Evolutionary conservation across 2,797 vertebrate genomes (phyloP), one percentile per base, ranked within the genome.

Genomic region (Syngnathus rostellatus): DNA sequence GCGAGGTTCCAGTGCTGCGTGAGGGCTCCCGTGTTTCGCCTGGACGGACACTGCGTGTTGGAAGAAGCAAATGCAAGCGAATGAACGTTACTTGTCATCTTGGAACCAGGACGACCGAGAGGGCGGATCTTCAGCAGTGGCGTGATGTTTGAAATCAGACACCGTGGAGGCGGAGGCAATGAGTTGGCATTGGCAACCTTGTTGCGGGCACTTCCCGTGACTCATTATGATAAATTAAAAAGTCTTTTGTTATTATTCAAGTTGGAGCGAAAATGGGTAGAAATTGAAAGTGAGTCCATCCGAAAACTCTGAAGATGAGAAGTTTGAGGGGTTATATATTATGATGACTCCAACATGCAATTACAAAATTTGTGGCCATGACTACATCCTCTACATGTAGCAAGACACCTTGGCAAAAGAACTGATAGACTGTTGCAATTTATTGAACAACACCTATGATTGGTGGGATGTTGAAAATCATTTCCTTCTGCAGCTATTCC

Each of bases 101-200:
- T 71, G 87, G 77, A 75, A 81, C 38, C 79, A 76, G 64, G 66
- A 68, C 69, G 65, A 55, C 23, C 0, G n/a, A 21, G 64, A 63
- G 83, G 90, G 90, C 86, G 90, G 80, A 43, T 81, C 79, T 71
- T 72, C 0, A 40, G 46, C 60, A 81, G 90, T 92, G 91, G 91
- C 77, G 90, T 91, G 91, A 92, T 90, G 46, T 88, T 74, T 62
- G 63, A 85, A 86, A 85, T 63, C 66, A 14, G 60, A 75, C 79
- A 57, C 21, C 73, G 70, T 74, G 63, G 60, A 73, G 90, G 85
- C 61, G 90, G 84, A 72, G 84, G 71, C 66, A 68, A 48, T 3
- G 16, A 21, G 10, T 54, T 23, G 50, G 50, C n/a, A 3, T 2
- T 53, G n/a, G 17, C 48, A 68, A 4, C 9, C 54, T 40, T 79